Evolutionary conservation across 2,888 invertebrate genomes (phyloP).

Genomic region (Dysmachus trigonus): DNA sequence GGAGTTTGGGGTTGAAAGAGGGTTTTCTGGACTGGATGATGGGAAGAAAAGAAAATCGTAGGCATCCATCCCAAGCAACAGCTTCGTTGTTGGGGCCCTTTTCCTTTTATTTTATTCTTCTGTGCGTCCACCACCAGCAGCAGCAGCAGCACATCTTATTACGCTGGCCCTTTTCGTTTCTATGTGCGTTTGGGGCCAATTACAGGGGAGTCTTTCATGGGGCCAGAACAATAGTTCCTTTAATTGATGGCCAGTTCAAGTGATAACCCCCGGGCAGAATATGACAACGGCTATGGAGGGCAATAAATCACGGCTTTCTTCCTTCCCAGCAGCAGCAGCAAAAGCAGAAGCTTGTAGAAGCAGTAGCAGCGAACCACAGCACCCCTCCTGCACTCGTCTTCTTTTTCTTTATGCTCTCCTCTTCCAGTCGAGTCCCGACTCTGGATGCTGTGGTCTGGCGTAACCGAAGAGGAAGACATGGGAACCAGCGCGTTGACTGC

Average conservation of each 20-base stretch:
- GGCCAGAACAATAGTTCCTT: conserved; percentile 32
- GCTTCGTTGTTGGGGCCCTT: not conserved
- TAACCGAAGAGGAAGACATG: not conserved
- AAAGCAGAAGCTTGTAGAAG: too few relatives aligned
- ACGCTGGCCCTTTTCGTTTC: not conserved
- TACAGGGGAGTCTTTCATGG: conserved; percentile 21
- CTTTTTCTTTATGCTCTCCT: not conserved
- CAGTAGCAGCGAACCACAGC: not conserved
- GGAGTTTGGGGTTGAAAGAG: too few relatives aligned
- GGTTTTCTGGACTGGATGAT: not conserved
- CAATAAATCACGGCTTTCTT: conserved; percentile 31
- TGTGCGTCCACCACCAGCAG: not conserved
- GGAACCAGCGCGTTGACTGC: too few relatives aligned
- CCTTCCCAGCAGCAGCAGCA: not conserved
- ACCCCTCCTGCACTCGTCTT: not conserved
- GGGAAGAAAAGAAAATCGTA: not conserved
- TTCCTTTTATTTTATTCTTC: too few relatives aligned
- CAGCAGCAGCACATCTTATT: not conserved
- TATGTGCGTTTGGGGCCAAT: not conserved
- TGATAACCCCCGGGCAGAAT: conserved; percentile 31
- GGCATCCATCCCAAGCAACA: not conserved
- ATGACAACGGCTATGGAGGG: conserved; percentile 7
- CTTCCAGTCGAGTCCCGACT: not conserved
- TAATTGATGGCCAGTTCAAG: conserved; percentile 20
- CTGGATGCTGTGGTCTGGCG: not conserved